phyloP scores from a whole-genome alignment of 2,797 vertebrate species.

The Rhinella marina region DNA sequence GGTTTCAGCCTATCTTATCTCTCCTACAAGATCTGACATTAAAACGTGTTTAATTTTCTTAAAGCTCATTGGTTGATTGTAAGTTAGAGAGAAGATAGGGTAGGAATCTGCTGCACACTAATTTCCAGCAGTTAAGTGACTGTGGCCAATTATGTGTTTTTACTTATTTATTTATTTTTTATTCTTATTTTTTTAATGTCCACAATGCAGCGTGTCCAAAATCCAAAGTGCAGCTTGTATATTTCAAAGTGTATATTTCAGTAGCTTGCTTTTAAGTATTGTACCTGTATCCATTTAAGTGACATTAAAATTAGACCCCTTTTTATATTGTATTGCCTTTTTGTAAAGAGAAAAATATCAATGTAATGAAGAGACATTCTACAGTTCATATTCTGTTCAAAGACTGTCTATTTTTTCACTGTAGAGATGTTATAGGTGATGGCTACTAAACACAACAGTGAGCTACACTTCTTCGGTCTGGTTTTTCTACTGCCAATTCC shows the following conservation, averaged over 20 bases:
- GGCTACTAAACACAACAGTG: constrained; percentile 74
- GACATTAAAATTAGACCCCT: constrained; percentile 71
- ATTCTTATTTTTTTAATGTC: constrained; percentile 21
- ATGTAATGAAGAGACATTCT: constrained; percentile 76
- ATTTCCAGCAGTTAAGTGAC: constrained; percentile 13
- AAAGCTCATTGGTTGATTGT: constrained; percentile 33
- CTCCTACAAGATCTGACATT: constrained; percentile 39
- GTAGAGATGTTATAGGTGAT: constrained; percentile 85
- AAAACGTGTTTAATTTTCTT: not conserved
- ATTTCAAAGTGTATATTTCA: constrained; percentile 63
- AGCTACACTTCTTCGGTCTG: constrained; percentile 66
- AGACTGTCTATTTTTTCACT: constrained; percentile 98
- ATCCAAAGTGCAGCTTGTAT: constrained; percentile 63
- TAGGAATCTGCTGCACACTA: constrained; percentile 12
- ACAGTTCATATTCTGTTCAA: constrained; percentile 93
- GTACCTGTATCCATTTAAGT: constrained; percentile 72
- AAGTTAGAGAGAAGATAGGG: constrained; percentile 29
- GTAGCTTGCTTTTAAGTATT: constrained; percentile 73
- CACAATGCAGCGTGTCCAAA: constrained; percentile 46
- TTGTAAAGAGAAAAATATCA: constrained; percentile 76
- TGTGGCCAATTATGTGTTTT: constrained; percentile 50
- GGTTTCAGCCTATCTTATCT: constrained; percentile 13
- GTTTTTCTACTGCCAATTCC: constrained; percentile 70
- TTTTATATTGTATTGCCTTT: constrained; percentile 85
- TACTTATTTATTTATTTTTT: constrained; percentile 33